Percentiles rank a stretch among this genome's conserved stretches.
phyloP scores from a whole-genome alignment of 2,888 invertebrate genomes.

The Epistrophe grossulariae region DNA sequence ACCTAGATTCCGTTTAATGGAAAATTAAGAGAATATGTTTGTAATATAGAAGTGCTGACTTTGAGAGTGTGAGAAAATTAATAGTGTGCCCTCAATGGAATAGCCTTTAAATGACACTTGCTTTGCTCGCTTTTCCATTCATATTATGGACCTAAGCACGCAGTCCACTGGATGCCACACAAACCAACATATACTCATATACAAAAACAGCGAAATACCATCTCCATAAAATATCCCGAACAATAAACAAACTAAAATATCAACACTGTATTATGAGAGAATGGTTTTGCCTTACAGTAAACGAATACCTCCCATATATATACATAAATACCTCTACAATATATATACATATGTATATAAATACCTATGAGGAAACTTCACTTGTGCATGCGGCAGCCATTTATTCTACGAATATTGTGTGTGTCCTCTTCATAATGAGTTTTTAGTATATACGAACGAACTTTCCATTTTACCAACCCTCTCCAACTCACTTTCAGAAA shows the following conservation, averaged over 20 bases:
- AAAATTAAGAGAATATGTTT: conserved; percentile 52
- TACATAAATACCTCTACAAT: background rate
- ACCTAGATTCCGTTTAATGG: background rate
- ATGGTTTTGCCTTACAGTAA: background rate
- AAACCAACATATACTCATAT: background rate
- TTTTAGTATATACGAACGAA: conserved; percentile 31
- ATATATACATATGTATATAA: background rate
- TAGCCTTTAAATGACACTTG: conserved; percentile 42
- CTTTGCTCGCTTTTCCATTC: conserved; percentile 4
- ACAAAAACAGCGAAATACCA: background rate
- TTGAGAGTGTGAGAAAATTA: conserved; percentile 43
- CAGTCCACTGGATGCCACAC: background rate
- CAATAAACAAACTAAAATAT: conserved; percentile 45
- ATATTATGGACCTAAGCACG: background rate
- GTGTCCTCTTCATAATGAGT: conserved; percentile 70
- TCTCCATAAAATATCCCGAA: conserved; percentile 31
- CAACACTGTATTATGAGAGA: conserved; percentile 11
- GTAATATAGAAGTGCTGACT: conserved; percentile 53
- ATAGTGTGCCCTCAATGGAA: conserved; percentile 40
- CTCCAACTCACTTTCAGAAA: background rate
- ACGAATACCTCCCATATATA: background rate
- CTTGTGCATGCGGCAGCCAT: conserved; percentile 60
- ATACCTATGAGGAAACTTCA: background rate
- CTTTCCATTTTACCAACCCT: background rate
- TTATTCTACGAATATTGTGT: conserved; percentile 63